These are phyloP conservation scores for Galendromus occidentalis DNA, from an alignment of 1,140 invertebrate species.

Conservation along the genomic window DNA sequence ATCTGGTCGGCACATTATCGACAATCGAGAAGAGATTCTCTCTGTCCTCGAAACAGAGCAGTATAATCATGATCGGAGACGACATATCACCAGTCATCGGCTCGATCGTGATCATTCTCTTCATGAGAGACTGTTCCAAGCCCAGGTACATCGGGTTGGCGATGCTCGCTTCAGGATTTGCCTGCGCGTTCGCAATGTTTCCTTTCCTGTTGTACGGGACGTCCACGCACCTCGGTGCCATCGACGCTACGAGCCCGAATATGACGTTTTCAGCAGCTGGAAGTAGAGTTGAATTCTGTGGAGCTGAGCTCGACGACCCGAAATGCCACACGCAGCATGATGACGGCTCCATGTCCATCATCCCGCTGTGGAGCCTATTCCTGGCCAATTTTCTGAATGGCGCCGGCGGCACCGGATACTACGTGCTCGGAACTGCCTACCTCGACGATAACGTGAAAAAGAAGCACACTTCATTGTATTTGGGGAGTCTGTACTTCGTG, in stretches of 20 bases:
- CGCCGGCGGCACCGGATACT: not conserved
- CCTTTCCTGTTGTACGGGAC: not conserved
- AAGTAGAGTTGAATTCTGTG: slow-evolving; percentile 15
- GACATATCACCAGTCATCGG: slow-evolving; percentile 16
- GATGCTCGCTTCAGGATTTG: slow-evolving; percentile 5
- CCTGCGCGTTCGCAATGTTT: not conserved
- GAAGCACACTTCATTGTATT: slow-evolving; percentile 16
- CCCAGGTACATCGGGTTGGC: not conserved
- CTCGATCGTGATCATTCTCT: slow-evolving; percentile 14
- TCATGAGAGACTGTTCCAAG: slow-evolving; percentile 11
- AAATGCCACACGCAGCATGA: slow-evolving; percentile 12
- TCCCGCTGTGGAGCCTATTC: slow-evolving; percentile 12
- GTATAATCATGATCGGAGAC: slow-evolving; percentile 29
- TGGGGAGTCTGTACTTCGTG: slow-evolving; percentile 17
- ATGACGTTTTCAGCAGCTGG: not conserved
- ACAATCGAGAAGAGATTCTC: slow-evolving; percentile 60
- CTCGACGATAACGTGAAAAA: slow-evolving; percentile 12
- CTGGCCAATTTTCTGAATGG: slow-evolving; percentile 18
- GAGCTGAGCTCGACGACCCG: slow-evolving; percentile 11
- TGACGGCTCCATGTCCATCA: slow-evolving; percentile 13
- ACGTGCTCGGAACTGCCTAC: slow-evolving; percentile 11
- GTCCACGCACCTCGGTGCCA: not conserved
- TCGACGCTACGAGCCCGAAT: not conserved
- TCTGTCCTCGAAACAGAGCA: slow-evolving; percentile 49
- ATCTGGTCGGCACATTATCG: slow-evolving; percentile 52